A percentile compares a stretch with the other conserved stretches of the same genome.
phyloP scores from a whole-genome alignment of 2,113 vertebrate species.

The Lagopus leucura region DNA sequence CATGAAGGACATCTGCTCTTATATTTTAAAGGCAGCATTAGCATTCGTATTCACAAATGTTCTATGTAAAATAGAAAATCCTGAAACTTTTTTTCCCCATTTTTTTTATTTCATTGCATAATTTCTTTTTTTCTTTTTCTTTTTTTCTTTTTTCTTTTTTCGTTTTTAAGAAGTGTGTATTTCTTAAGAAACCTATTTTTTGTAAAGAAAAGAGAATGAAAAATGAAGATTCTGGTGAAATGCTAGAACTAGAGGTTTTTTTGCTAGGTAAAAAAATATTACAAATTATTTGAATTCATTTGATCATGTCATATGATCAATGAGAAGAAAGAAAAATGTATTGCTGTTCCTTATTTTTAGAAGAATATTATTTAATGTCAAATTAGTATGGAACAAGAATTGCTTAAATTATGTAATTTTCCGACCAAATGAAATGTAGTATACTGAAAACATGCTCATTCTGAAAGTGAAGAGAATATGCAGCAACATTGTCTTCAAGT shows the following conservation, averaged over 20 bases:
- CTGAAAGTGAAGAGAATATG: not conserved
- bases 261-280: not conserved
- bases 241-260: not conserved
- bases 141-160: not conserved
- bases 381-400: not conserved
- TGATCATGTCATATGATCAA: not conserved
- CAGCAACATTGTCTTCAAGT: not conserved
- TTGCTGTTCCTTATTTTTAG: not conserved
- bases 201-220: not conserved
- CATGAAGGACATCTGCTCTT: not conserved
- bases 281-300: too few relatives aligned
- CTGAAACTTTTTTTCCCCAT: rapidly evolving
- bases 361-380: not conserved
- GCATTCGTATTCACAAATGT: not conserved
- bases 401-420: not conserved
- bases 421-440: not conserved
- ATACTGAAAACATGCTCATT: not conserved
- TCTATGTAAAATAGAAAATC: not conserved
- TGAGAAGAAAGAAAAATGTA: not conserved
- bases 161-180: not conserved
- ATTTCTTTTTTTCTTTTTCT: not conserved
- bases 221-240: not conserved
- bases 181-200: not conserved
- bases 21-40: not conserved
- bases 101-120: too few relatives aligned